Base-by-base conservation (phyloP, 2,113 vertebrate species). In the Chlamydotis undulata region DNA sequence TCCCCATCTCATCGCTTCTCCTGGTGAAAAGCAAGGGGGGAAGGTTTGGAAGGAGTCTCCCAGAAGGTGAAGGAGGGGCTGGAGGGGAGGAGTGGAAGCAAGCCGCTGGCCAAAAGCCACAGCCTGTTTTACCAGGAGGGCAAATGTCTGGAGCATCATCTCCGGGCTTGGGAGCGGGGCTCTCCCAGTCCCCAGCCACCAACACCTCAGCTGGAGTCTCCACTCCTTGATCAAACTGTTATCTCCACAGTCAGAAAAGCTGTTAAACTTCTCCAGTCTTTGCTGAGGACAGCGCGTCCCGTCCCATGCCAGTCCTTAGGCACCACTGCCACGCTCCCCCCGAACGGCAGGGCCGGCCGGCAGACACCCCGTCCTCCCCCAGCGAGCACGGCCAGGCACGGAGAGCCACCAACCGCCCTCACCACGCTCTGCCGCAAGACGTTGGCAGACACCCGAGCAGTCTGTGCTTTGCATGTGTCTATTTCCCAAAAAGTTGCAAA, bases 151-250 rank as follows among this genome's bases (percentile, higher is more conserved):
- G 24, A 73, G 49, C 45, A 41, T 12, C 4, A 2, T 16, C 37
- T 16, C 60, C 7, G 45, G 4, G 37, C 17, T 69, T 6, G 0
- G 18, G 21, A 61, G 26, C 0, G 1, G 47, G 49, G 33, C 53
- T 90, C 43, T 64, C 33, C 49, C 53, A 5, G 71, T 64, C 52
- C 64, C 25, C 2, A 4, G 33, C 43, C 60, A 29, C 35, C 64
- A 39, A 15, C 29, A 35, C 63, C 63, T n/a, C 1, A 0, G 64
- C 73, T 49, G 68, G 56, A 86, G 7, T 7, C 81, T n/a, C 25
- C 16, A 3, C 60, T 94, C 69, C 87, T 39, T 6, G 22, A 12
- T 2, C 10, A 70, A 14, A 73, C 15, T 0, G 0, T 7, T 80
- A 55, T 6, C 49, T 41, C 7, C 63, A 18, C 65, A 52, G 49